phyloP scores from a whole-genome alignment of 2,113 vertebrate species.

The Chauna torquata region DNA sequence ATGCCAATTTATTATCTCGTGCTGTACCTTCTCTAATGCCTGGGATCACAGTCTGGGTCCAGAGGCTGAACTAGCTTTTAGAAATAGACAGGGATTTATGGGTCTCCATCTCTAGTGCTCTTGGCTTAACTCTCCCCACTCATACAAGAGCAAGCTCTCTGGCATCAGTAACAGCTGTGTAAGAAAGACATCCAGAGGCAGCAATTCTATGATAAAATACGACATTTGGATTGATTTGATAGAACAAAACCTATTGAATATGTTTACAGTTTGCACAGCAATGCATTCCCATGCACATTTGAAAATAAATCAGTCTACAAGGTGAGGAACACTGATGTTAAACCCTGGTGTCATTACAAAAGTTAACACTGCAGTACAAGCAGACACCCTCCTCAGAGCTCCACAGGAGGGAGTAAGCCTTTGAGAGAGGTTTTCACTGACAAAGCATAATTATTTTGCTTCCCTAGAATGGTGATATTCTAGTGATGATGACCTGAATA shows the following conservation, averaged over 20 bases:
- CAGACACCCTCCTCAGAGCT: not conserved
- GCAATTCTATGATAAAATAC: not conserved
- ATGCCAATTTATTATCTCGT: not conserved
- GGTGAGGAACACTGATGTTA: not conserved
- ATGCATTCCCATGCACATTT: not conserved
- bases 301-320: not conserved
- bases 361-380: not conserved
- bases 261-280: not conserved
- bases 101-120: not conserved
- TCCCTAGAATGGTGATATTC: not conserved
- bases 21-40: not conserved
- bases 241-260: not conserved
- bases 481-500: not conserved
- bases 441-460: not conserved
- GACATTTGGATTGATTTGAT: not conserved
- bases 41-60: not conserved
- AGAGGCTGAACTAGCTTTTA: not conserved
- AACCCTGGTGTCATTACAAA: not conserved
- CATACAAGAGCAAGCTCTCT: not conserved
- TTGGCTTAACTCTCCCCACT: not conserved
- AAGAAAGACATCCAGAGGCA: not conserved
- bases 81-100: not conserved
- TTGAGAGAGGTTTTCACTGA: not conserved
- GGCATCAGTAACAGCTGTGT: not conserved
- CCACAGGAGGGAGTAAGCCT: not conserved